Conservation (phyloP, 2,888 invertebrate genomes). For the Drosophila seclusa region DNA sequence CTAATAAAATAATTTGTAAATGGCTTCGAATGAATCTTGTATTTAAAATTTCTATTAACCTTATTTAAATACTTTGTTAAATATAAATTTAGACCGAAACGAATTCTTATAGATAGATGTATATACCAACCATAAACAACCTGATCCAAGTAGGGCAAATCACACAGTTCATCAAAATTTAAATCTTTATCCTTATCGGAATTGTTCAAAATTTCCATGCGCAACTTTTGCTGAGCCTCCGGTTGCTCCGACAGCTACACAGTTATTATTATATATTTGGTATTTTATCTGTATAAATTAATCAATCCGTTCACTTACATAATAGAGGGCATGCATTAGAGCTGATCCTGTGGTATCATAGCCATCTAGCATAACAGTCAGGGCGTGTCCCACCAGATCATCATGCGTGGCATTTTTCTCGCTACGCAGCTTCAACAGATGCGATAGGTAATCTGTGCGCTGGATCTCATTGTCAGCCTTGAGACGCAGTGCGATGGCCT, state of each 20-base stretch:
- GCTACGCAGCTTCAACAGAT: conserved; percentile 73
- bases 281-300: neutral
- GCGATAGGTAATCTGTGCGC: conserved; percentile 79
- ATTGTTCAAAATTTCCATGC: conserved; percentile 63
- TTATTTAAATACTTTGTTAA: neutral
- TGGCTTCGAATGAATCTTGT: too few species aligned
- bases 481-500: conserved; percentile 72
- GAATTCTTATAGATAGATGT: neutral
- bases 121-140: conserved; percentile 72
- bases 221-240: conserved; percentile 71
- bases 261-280: neutral
- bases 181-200: conserved; percentile 36
- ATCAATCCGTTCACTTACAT: conserved; percentile 55
- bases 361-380: conserved; percentile 82
- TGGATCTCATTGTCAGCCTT: conserved; percentile 42
- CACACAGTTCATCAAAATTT: conserved; percentile 68
- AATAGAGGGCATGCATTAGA: conserved; percentile 70
- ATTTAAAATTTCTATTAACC: neutral
- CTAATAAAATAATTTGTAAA: neutral
- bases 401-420: conserved; percentile 72
- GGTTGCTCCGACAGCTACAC: conserved; percentile 68
- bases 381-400: conserved; percentile 78
- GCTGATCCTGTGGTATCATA: conserved; percentile 80
- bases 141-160: conserved; percentile 81
- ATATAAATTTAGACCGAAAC: neutral